Percentiles rank a stretch among this genome's conserved stretches.
phyloP scores from a whole-genome alignment of 53 echinoderm and acorn worm genomes.

The Arbacia lixula region DNA sequence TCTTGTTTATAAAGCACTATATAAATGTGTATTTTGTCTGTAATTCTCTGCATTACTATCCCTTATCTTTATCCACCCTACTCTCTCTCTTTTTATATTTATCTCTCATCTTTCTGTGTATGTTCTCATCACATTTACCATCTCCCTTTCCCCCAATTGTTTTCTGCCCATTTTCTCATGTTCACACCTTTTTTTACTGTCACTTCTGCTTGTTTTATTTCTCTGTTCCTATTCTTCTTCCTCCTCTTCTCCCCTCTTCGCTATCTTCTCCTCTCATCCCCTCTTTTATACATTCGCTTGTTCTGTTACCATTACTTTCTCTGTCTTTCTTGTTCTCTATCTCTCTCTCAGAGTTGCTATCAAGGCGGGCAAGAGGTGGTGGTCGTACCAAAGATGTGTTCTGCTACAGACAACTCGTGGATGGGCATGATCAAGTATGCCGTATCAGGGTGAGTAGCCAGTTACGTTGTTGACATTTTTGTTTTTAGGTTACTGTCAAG shows the following conservation, averaged over 20 bases:
- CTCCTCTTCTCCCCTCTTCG: not conserved
- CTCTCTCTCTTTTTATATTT: no score
- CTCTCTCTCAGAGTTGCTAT: slow-evolving; percentile 74
- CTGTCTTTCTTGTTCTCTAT: not conserved
- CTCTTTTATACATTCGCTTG: slow-evolving; percentile 30
- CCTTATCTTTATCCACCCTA: no score
- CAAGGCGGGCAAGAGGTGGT: slow-evolving; percentile 73
- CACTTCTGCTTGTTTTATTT: not conserved
- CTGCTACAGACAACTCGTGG: slow-evolving; percentile 87
- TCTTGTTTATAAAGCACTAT: no score
- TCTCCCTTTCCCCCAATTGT: no score
- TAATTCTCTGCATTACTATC: no score
- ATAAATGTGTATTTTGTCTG: no score
- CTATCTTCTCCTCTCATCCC: not conserved
- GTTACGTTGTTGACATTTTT: no score
- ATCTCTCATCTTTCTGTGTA: no score
- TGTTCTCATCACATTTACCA: no score
- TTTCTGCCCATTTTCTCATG: no score
- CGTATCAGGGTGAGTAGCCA: slow-evolving; percentile 87
- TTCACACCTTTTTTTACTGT: no score
- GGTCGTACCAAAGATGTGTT: slow-evolving; percentile 93
- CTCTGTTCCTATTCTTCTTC: not conserved
- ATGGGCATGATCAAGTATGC: slow-evolving; percentile 92
- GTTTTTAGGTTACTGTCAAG: no score
- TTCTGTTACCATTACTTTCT: not conserved